Evolutionary conservation across 2,113 vertebrate species (phyloP), one percentile per base, ranked within the genome.

Genomic region (Sminthopsis crassicaudata): DNA sequence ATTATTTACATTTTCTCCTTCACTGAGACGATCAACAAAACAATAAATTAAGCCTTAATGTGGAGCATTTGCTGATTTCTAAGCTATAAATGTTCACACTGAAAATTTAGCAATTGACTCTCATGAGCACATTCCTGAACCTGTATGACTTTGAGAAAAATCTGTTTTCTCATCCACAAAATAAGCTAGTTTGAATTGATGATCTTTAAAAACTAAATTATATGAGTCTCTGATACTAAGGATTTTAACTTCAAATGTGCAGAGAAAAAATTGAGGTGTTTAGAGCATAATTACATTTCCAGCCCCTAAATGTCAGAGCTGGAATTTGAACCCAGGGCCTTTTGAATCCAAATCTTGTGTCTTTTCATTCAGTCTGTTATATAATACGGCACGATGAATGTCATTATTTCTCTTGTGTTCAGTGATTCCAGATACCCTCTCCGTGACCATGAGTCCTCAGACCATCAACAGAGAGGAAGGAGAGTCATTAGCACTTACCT

Each of bases 381-480:
- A 67, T 46, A 25, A 36, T 48, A 42, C 24, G 8, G 46, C 92
- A 22, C 8, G 53, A 46, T 60, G 16, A 5, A 67, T 11, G 42
- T 42, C n/a, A 8, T 46, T 95, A 9, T 96, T 27, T 9, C 19
- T 91, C 16, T 6, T 96, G 0, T 76, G 94, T 91, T 55, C 92
- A 99, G 99, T 99, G 96, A 99, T 99, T 14, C 97, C 99, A 96
- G 98, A 99, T 96, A 99, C 99, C 2, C 98, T 99, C 5, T 98
- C 90, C 0, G 98, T 98, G 92, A 98, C 97, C 91, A 98, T 99
- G 97, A 93, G 5, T 1, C 55, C 97, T 0, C 93, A 98, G 57
- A 93, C 94, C 8, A 96, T 99, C 95, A 97, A 67, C 14, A 95
- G 7, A 36, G 53, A 96, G 0, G 99, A 99, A 98, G 99, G 99